Conservation (phyloP, 2,797 vertebrate genomes). For the Coilia nasus region DNA sequence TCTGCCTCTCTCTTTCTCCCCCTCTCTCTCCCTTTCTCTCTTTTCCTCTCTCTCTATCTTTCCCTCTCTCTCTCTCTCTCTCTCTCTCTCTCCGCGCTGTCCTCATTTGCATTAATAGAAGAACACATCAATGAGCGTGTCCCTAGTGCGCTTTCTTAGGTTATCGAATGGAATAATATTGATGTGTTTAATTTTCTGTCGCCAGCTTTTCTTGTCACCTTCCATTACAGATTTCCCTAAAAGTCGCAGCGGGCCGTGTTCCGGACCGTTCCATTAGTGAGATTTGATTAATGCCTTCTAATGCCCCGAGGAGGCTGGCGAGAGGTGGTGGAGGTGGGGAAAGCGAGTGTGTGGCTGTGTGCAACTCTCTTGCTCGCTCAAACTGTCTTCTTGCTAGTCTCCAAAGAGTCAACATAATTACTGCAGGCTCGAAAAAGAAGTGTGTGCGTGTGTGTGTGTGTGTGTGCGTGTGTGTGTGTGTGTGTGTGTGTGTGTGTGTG, state of each 20-base stretch:
- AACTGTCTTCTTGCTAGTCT: background rate
- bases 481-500: background rate
- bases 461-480: background rate
- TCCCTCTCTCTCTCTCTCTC: no score
- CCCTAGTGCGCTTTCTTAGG: background rate
- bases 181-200: constrained; percentile 25
- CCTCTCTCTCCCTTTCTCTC: no score
- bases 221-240: constrained; percentile 25
- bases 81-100: background rate
- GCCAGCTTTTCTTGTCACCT: constrained; percentile 19
- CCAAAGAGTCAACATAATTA: constrained; percentile 14
- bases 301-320: constrained; percentile 1
- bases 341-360: background rate
- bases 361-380: background rate
- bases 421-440: background rate
- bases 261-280: constrained; percentile 15
- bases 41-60: no score
- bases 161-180: constrained; percentile 22
- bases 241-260: constrained; percentile 17
- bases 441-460: background rate
- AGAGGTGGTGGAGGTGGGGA: background rate
- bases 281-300: constrained; percentile 25
- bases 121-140: background rate
- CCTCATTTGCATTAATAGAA: background rate
- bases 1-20: no score